Conservation (phyloP, 2,113 vertebrate species). For the Spizaetus ornatus region DNA sequence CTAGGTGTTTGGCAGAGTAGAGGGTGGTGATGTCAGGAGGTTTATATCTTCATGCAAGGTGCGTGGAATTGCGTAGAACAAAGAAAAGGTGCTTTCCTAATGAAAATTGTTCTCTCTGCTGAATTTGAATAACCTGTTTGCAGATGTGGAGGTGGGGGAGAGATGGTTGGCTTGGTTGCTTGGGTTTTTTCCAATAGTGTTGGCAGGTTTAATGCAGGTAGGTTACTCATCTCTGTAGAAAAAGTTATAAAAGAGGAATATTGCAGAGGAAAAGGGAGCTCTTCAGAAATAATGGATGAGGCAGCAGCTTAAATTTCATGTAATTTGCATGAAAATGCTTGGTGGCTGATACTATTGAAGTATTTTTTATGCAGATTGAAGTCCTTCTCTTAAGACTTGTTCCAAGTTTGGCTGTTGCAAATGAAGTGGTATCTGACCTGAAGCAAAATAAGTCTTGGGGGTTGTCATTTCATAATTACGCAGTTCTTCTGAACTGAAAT, state of each 20-base stretch:
- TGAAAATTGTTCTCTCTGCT: neutral
- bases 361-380: neutral
- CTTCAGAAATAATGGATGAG: neutral
- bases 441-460: neutral
- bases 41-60: neutral
- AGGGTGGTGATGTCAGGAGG: too few relatives aligned
- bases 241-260: neutral
- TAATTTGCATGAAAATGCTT: neutral
- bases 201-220: neutral
- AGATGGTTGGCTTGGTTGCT: neutral
- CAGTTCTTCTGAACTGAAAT: neutral
- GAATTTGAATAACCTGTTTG: neutral
- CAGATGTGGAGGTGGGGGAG: neutral
- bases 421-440: neutral
- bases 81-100: neutral
- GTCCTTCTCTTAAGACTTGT: neutral
- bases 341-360: neutral
- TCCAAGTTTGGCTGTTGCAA: neutral
- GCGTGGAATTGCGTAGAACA: neutral
- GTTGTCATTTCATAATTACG: neutral
- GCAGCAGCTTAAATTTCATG: neutral
- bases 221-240: neutral
- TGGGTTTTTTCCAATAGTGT: neutral
- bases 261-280: neutral
- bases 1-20: neutral